phyloP scores from a whole-genome alignment of 2,797 vertebrate species.

The Clarias platycephalus region DNA sequence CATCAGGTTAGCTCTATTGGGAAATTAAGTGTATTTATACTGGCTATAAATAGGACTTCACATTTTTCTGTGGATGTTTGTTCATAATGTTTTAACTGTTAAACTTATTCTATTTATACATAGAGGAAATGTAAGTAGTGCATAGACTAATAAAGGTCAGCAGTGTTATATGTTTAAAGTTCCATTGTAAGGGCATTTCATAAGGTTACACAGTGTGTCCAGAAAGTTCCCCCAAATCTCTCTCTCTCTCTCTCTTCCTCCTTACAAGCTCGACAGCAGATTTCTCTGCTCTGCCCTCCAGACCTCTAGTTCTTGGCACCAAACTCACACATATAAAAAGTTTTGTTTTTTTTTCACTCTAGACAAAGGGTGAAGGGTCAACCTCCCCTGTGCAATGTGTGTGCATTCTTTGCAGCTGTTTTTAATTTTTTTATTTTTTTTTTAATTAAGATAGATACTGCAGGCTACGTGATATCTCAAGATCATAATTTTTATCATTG shows the following conservation, averaged over 20 bases:
- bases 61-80: not conserved
- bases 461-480: not conserved
- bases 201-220: too few species aligned
- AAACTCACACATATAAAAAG: slow-evolving; percentile 1
- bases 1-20: slow-evolving; percentile 1
- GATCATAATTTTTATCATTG: not conserved
- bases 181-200: not conserved
- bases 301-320: slow-evolving; percentile 6
- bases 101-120: not conserved
- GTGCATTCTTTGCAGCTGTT: not conserved
- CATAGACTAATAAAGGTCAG: not conserved
- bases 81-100: not conserved
- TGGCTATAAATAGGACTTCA: not conserved
- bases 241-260: not conserved
- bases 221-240: not conserved
- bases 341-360: not conserved
- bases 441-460: not conserved
- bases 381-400: not conserved
- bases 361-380: not conserved
- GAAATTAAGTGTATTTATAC: not conserved
- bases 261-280: not conserved
- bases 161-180: not conserved
- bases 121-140: not conserved
- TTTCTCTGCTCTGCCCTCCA: not conserved
- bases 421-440: too few species aligned